Base-by-base conservation (phyloP, 2,888 invertebrate genomes). In the Cerceris ruficornis region DNA sequence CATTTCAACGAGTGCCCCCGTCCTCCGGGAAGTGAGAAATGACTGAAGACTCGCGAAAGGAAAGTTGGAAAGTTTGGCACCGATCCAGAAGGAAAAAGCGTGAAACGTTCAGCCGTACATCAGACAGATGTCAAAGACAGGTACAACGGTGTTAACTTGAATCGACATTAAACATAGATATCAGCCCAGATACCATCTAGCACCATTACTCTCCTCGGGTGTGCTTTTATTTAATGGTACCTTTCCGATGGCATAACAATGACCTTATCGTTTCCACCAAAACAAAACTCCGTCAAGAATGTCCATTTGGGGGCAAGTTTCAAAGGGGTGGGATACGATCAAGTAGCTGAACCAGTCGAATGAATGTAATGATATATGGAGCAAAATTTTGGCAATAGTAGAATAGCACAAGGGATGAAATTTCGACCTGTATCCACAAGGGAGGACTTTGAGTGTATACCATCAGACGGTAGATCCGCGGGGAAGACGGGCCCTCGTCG, bases 311-410 rank as follows among this genome's bases (percentile, higher is more conserved):
- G 6, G 1, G 46, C 2, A 11, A 46, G 2, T 46, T 46, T 46
- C 6, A 46, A 46, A 46, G 11, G 46, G 11, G 6, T 4, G 46
- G 46, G 1, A 11, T 11, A 11, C 46, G 46, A 46, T 46, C 46
- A 11, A 8, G 9, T 11, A 11, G 46, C 6, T 11, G 46, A 46
- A 46, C 1, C 46, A 50, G 7, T 1, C 68, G 75, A 80, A 80
- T 79, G 72, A 72, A 72, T 69, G 62, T 79, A 79, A 78, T 75
- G 80, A 79, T 74, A 80, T 74, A 80, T 71, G 71, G 71, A 11
- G 54, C 39, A 42, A 43, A 39, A 42, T 17, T 28, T n/a, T 11
- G 54, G 15, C 28, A 49, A 52, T 55, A 28, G 57, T 11, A 41
- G 43, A 46, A 39, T 28, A 9, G 15, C 15, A 58, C 50, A 42